phyloP scores from a whole-genome alignment of 2,888 invertebrate species.

The Chloroclysta siterata region DNA sequence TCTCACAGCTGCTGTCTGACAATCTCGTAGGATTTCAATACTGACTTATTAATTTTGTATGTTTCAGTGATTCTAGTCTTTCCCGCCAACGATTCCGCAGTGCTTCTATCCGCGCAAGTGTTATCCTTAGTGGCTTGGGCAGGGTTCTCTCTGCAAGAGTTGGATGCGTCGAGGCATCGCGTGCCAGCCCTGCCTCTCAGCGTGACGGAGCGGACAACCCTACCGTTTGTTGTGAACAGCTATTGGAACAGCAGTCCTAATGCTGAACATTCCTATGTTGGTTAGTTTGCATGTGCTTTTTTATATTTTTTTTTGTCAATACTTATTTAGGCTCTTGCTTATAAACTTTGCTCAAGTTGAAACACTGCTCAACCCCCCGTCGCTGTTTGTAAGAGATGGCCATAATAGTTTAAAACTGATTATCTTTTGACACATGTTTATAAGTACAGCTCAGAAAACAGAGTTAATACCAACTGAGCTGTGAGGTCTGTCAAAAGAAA shows the following conservation, averaged over 20 bases:
- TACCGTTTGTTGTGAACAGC: slow-evolving; percentile 66
- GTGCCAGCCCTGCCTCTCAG: slow-evolving; percentile 69
- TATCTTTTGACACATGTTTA: no score
- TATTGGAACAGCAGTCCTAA: slow-evolving; percentile 77
- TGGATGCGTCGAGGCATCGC: slow-evolving; percentile 60
- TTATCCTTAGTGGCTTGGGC: slow-evolving; percentile 69
- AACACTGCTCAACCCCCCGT: no score
- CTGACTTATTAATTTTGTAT: not conserved
- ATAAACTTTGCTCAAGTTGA: no score
- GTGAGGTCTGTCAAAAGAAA: no score
- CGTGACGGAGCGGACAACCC: slow-evolving; percentile 57
- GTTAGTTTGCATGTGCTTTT: slow-evolving; percentile 48
- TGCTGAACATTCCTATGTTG: slow-evolving; percentile 70
- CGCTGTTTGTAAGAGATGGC: no score
- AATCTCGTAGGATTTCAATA: no score
- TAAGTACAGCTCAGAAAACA: no score
- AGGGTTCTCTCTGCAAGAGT: slow-evolving; percentile 72
- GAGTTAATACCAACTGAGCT: no score
- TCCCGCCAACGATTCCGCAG: slow-evolving; percentile 71
- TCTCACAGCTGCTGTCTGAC: no score
- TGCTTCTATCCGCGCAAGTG: slow-evolving; percentile 67
- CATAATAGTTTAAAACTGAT: no score
- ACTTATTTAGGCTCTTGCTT: no score
- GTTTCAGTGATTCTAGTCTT: slow-evolving; percentile 71
- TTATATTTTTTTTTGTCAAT: no score